Base-by-base conservation (phyloP, 2,797 vertebrate species). In the Synanceia verrucosa region DNA sequence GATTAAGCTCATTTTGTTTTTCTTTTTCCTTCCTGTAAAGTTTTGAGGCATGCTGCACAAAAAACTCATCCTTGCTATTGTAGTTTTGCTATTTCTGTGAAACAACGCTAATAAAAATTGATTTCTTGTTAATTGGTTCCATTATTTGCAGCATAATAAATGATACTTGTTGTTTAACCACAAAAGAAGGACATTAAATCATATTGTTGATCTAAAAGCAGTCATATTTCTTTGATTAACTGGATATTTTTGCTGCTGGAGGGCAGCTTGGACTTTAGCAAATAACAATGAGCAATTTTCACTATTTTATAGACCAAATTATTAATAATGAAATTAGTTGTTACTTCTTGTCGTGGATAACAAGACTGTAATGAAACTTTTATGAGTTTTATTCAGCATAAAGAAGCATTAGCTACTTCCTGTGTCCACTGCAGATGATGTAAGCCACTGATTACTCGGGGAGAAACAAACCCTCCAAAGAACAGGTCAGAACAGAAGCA, bases 41-140 rank as follows among this genome's bases (percentile, higher is more conserved):
- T 57, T 63, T 64, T 56, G 56, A 81, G 68, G 55, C 44, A n/a
- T 0, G 2, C 6, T 44, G n/a, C n/a, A n/a, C n/a, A n/a, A 37
- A 29, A 36, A 3, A 21, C 6, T 31, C 14, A 19, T 60, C 23
- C 12, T 52, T 34, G 21, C 29, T 37, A 29, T 52, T 23, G 29
- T 53, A 21, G 19, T 36, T 5, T 48, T 69, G 53, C 19, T 53
- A 31, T 56, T 69, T 46, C 12, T 57, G 1, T 31, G 10, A 71
- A 70, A 28, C 18, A 39, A 29, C 4, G 50, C 9, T 26, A 33
- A 28, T 14, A 14, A 9, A 41, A 50, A 52, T 41, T 0, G 44
- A 65, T 65, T 33, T 34, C n/a, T 18, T 46, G 14, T 34, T 39
- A 9, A 4, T 43, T n/a, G 39, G n/a, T 5, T 7, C n/a, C 12